Conservation (phyloP, 2,888 invertebrate genomes). For the Girardia tigrina region DNA sequence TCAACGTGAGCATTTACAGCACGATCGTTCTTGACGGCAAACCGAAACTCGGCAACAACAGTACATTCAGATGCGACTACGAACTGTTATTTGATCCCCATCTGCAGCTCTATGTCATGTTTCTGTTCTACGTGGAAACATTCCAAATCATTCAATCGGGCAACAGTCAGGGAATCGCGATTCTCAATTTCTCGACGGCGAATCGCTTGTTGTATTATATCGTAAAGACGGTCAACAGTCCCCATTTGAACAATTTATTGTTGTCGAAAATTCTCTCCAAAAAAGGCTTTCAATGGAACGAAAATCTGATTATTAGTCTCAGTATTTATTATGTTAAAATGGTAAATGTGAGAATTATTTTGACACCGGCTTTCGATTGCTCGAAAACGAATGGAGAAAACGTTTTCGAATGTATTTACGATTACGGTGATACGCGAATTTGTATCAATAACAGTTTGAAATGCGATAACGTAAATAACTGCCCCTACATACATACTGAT, state of each 20-base stretch:
- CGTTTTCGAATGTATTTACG: not conserved
- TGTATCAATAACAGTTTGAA: slow-evolving; percentile 9
- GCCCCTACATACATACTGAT: not conserved
- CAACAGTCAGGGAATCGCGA: not conserved
- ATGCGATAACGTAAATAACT: not conserved
- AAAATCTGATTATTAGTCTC: not conserved
- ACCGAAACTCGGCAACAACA: not conserved
- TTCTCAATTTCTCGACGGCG: not conserved
- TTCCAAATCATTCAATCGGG: not conserved
- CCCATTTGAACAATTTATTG: not conserved
- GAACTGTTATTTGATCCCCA: not conserved
- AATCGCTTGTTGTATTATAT: not conserved
- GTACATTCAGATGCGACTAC: not conserved
- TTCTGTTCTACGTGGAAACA: not conserved
- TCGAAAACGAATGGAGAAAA: not conserved
- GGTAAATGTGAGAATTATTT: not conserved
- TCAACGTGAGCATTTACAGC: not conserved
- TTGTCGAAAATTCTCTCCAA: not conserved
- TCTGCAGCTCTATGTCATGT: not conserved
- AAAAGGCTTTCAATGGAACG: slow-evolving; percentile 10
- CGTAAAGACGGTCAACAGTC: not conserved
- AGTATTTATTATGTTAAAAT: not conserved
- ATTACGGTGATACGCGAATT: not conserved
- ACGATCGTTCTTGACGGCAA: not conserved
- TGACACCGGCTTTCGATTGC: not conserved